phyloP scores from a whole-genome alignment of 2,888 invertebrate genomes.

The Nesidiocoris tenuis region DNA sequence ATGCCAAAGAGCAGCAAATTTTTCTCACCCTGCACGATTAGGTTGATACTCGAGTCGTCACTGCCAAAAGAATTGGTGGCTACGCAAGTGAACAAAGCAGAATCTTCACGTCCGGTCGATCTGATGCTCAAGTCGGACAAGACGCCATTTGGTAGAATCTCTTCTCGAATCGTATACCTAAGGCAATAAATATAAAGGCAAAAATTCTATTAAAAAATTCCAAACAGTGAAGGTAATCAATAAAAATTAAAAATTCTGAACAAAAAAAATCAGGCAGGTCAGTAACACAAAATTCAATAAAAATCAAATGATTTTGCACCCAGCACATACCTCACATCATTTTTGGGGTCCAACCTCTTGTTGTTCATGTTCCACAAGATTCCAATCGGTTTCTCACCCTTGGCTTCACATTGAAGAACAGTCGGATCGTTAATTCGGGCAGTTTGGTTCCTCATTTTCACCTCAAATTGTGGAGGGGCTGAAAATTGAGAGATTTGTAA shows the following conservation, averaged over 20 bases:
- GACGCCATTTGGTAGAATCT: constrained; percentile 83
- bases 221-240: not conserved
- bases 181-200: not conserved
- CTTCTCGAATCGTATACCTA: constrained; percentile 64
- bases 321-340: constrained; percentile 68
- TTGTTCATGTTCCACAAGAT: constrained; percentile 94
- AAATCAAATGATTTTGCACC: too few species aligned
- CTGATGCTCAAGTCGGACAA: constrained; percentile 86
- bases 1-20: too few species aligned
- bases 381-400: constrained; percentile 92
- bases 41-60: constrained; percentile 91
- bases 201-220: not conserved
- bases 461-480: constrained; percentile 92
- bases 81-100: constrained; percentile 86
- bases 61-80: constrained; percentile 92
- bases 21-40: constrained; percentile 80
- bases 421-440: constrained; percentile 87
- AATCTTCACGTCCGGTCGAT: constrained; percentile 83
- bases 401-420: constrained; percentile 87
- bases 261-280: not conserved
- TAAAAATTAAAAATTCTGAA: not conserved
- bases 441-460: constrained; percentile 87
- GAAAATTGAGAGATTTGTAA: too few species aligned
- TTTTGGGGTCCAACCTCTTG: constrained; percentile 84
- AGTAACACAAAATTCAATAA: too few species aligned